phyloP scores from a whole-genome alignment of 1,140 invertebrate species.

The Meloidogyne chitwoodi region DNA sequence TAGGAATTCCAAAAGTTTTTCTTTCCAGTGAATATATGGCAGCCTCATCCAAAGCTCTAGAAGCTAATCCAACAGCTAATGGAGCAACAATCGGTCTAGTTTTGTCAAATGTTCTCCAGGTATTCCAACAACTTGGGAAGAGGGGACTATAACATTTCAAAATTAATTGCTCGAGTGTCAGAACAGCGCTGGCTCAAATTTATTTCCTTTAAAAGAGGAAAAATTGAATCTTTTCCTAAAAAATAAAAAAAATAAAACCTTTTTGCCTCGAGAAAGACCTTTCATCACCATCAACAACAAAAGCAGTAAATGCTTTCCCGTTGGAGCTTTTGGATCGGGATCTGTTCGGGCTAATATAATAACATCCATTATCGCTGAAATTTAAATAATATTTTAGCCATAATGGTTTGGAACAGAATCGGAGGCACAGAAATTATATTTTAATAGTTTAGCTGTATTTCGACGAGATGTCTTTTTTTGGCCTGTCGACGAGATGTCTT shows the following conservation, averaged over 20 bases:
- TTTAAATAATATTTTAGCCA: too few species aligned
- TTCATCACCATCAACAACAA: constrained; percentile 87
- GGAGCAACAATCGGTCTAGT: constrained; percentile 66
- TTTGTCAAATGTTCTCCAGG: constrained; percentile 58
- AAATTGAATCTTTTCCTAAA: background rate
- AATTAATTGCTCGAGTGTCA: constrained; percentile 89
- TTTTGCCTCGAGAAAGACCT: constrained; percentile 80
- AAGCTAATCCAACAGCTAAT: constrained; percentile 79
- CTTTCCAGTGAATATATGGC: constrained; percentile 85
- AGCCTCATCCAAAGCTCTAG: constrained; percentile 84
- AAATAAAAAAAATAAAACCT: constrained; percentile 67
- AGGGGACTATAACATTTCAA: constrained; percentile 88
- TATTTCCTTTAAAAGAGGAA: constrained; percentile 37
- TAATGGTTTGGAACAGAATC: too few species aligned
- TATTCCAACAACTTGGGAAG: constrained; percentile 47
- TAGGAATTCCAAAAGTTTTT: constrained; percentile 86
- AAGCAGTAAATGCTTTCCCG: constrained; percentile 87
- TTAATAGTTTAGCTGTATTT: too few species aligned
- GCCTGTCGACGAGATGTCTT: too few species aligned
- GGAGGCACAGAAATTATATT: too few species aligned
- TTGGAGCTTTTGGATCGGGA: constrained; percentile 82
- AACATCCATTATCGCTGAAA: too few species aligned
- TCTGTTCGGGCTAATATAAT: constrained; percentile 88
- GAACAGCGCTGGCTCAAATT: constrained; percentile 90
- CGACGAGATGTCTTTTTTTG: too few species aligned